A percentile compares a stretch with the other conserved stretches of the same genome.
Evolutionary conservation across 2,113 vertebrate genomes (phyloP).

Genomic region (Todiramphus saurophagus): DNA sequence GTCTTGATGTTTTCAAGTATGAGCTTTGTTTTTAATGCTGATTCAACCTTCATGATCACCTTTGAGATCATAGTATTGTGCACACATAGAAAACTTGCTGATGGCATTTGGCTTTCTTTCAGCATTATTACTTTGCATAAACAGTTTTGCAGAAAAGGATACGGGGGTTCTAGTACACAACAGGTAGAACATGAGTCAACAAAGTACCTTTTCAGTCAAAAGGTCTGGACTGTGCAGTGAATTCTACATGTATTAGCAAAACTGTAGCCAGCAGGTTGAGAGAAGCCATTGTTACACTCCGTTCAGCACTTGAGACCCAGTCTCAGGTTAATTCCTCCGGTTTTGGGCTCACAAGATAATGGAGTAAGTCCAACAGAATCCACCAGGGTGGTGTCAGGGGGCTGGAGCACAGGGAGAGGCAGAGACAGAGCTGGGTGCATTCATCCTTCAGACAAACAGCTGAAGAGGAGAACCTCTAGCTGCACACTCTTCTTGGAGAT

Average conservation of each 20-base stretch:
- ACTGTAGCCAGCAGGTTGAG: neutral
- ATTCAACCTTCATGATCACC: neutral
- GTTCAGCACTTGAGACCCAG: neutral
- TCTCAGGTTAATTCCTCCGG: neutral
- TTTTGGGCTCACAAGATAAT: neutral
- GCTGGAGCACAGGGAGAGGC: neutral
- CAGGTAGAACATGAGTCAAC: neutral
- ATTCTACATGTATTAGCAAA: neutral
- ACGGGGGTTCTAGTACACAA: neutral
- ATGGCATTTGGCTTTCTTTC: neutral
- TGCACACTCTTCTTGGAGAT: neutral
- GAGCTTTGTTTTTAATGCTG: neutral
- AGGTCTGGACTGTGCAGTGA: neutral
- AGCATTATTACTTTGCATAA: neutral
- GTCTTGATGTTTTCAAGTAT: neutral
- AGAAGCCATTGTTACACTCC: neutral
- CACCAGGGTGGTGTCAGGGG: neutral
- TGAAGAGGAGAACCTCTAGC: neutral
- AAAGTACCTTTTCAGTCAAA: neutral
- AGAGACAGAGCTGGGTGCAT: fast-evolving
- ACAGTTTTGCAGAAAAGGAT: neutral
- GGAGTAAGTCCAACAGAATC: neutral
- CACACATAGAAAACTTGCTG: neutral
- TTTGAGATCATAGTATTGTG: neutral
- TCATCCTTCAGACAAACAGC: neutral